Base-by-base conservation (phyloP, 1,140 invertebrate species). In the Drosophila kepulauana region DNA sequence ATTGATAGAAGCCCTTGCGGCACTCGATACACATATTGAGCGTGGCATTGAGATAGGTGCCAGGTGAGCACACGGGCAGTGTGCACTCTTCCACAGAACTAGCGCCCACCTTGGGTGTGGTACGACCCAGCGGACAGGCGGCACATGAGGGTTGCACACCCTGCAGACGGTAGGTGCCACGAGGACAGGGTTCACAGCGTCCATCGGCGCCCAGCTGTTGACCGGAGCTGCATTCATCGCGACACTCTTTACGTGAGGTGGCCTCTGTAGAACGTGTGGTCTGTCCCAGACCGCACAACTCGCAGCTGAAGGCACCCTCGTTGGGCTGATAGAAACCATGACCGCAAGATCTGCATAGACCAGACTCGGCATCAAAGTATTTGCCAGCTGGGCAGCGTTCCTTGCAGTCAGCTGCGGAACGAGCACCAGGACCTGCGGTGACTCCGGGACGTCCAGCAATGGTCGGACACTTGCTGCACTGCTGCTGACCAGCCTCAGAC, bases 261-360 rank as follows among this genome's bases (percentile, higher is more conserved):
- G 98, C 98, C 92, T 99, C 98, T 6, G 96, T 96, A 3, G 97
- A 98, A 51, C 98, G 94, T 0, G 98, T 99, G 1, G 98, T 99
- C 92, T 99, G 97, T 7, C 98, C 98, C 58, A 98, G 94, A 2
- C 97, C 97, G 91, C 98, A 99, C 1, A 98, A 94, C 33, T 96
- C 93, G 82, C 98, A 99, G 5, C 95, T 94, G 93, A 99, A 99
- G 45, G 97, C 96, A 0, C 98, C 98, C 93, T 98, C 97, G 51
- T 95, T 95, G 0, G 98, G 95, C 92, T 99, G 98, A 92, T 97
- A 99, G 92, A 98, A 98, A 5, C 98, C 98, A 90, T 98, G 97
- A 5, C 98, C 98, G 92, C 98, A 99, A 62, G 96, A 96, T 45
- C 97, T 94, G 89, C 98, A 99, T 0, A 97, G 93, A 20, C 97